Evolutionary conservation across 37 sponge, comb jelly and placozoan species (phyloP).

Genomic region (Tethya wilhelma): DNA sequence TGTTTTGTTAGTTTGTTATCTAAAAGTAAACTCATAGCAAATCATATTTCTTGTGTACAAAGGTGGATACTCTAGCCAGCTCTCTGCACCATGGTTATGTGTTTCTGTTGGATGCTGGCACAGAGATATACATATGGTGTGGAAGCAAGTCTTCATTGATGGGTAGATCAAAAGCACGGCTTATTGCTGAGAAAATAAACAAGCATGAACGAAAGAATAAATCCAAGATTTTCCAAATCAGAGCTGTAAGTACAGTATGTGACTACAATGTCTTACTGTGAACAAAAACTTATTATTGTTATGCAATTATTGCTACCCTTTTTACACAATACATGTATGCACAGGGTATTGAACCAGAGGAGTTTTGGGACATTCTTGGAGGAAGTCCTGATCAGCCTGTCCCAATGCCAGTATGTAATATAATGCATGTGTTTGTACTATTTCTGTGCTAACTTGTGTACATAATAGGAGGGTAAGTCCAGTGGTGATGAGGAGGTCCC

Average conservation of each 20-base stretch:
- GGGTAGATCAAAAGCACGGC: conserved; percentile 68
- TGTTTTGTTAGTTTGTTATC: not conserved
- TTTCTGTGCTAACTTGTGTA: not conserved
- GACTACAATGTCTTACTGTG: not conserved
- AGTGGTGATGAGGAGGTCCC: not conserved
- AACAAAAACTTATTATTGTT: too few relatives aligned
- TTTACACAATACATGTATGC: too few relatives aligned
- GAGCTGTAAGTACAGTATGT: conserved; percentile 33
- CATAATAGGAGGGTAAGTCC: not conserved
- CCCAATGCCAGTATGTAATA: conserved; percentile 22
- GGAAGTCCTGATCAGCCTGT: conserved; percentile 52
- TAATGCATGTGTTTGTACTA: too few relatives aligned
- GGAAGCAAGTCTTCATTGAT: conserved; percentile 67
- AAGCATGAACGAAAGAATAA: conserved; percentile 87
- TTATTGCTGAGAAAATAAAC: conserved; percentile 92
- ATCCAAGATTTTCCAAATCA: conserved; percentile 51
- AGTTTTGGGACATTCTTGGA: conserved; percentile 83
- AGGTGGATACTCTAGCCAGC: conserved; percentile 37
- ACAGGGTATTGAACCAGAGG: conserved; percentile 83
- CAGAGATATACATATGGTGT: conserved; percentile 83
- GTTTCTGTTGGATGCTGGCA: conserved; percentile 85
- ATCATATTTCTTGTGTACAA: not conserved
- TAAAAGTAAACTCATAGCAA: not conserved
- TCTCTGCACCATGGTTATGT: conserved; percentile 84
- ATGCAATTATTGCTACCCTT: too few relatives aligned